Evolutionary conservation across 2,797 vertebrate genomes (phyloP).

Genomic region (Acropternis orthonyx): DNA sequence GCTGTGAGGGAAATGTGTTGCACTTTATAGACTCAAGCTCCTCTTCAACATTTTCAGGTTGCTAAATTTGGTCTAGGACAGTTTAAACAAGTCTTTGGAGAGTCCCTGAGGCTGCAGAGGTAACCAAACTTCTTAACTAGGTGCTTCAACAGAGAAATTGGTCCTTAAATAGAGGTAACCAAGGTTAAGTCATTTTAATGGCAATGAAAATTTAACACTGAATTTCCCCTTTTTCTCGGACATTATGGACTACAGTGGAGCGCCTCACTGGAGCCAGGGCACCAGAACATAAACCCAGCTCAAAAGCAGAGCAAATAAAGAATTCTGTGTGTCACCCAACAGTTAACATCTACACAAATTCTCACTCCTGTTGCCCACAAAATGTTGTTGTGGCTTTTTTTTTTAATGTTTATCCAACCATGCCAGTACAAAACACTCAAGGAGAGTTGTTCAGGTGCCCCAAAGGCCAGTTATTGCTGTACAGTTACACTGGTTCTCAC

Average conservation of each 20-base stretch:
- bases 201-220: background rate
- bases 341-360: background rate
- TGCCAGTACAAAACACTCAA: background rate
- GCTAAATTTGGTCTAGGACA: background rate
- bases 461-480: constrained; percentile 65
- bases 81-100: background rate
- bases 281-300: background rate
- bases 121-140: background rate
- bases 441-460: background rate
- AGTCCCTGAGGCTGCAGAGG: background rate
- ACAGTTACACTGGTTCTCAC: constrained; percentile 75
- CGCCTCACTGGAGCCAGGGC: background rate
- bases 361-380: background rate
- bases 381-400: background rate
- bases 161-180: background rate
- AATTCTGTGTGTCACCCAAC: background rate
- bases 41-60: background rate
- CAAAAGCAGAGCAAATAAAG: background rate
- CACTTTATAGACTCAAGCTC: background rate
- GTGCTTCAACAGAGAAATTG: background rate
- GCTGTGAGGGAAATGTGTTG: background rate
- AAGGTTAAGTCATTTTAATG: background rate
- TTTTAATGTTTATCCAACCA: background rate
- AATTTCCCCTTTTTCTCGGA: background rate
- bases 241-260: background rate